Base-by-base conservation (phyloP, 1,140 invertebrate genomes). In the Atta texana region DNA sequence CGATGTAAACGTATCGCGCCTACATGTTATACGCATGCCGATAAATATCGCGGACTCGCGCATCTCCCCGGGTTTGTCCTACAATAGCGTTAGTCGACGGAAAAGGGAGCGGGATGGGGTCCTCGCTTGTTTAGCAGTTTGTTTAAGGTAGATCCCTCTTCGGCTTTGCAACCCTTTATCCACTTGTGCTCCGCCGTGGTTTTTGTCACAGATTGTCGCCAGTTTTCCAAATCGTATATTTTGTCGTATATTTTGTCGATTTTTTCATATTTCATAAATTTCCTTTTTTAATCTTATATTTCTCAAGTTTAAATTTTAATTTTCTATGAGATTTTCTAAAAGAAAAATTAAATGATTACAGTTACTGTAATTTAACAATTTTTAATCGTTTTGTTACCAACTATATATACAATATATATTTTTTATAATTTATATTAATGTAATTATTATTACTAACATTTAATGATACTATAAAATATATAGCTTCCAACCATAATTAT, bases 61-160 rank as follows among this genome's bases (percentile, higher is more conserved):
- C 61, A 44, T 34, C 14, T 51, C 49, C 49, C n/a, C 34, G n/a
- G 55, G 80, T 80, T 85, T 80, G 59, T 55, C 66, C 74, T 44
- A 80, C 72, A 85, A 66, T 78, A 63, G 49, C 51, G 75, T 80
- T n/a, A 44, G 74, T 16, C 51, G 10, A 10, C 10, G 66, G 21
- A 44, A 69, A 51, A 1, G 44, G 21, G 66, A 39, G 6, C n/a
- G 66, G 12, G 39, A 69, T 24, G n/a, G 55, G 55, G 14, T 34
- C 39, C 80, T 51, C 55, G 80, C 69, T 84, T 84, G 80, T 84
- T 84, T 75, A 75, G 69, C 69, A 74, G 57, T 78, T 85, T 78
- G 75, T 85, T 85, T 85, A 80, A 85, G 61, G 75, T 66, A 85
- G 75, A 78, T 85, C 84, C 31, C 59, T 85, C 59, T 80, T 80